Percentiles rank a stretch among this genome's conserved stretches.
Evolutionary conservation across 1,140 invertebrate genomes (phyloP).

Genomic region (Orchesella cincta): DNA sequence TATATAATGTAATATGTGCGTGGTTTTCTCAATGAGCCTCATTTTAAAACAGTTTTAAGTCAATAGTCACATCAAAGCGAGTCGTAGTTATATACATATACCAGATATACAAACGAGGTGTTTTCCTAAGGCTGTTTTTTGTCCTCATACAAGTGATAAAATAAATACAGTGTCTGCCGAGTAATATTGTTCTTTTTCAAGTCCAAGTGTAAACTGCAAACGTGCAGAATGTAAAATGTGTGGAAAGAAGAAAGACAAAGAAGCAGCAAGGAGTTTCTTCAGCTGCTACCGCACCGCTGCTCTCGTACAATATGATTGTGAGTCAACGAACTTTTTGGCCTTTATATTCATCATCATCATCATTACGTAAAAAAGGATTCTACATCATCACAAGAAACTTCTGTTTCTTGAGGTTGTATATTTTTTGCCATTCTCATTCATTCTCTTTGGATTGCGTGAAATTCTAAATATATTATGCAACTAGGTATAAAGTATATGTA

Average conservation of each 20-base stretch:
- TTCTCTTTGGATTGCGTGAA: too few relatives aligned
- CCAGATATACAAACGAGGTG: too few relatives aligned
- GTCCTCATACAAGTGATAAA: too few relatives aligned
- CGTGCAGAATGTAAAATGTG: not conserved
- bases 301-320: not conserved
- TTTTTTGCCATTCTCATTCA: not conserved
- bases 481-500: not conserved
- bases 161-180: too few relatives aligned
- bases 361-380: not conserved
- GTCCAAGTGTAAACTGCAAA: not conserved
- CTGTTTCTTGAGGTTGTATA: not conserved
- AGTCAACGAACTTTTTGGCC: constrained; percentile 29
- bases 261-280: not conserved
- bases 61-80: too few relatives aligned
- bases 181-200: too few relatives aligned
- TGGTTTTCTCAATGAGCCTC: not conserved
- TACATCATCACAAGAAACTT: not conserved
- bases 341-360: too few relatives aligned
- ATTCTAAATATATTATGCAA: not conserved
- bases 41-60: constrained; percentile 21
- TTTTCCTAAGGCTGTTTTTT: too few relatives aligned
- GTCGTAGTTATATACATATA: too few relatives aligned
- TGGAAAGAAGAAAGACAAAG: not conserved
- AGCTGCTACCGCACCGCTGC: not conserved
- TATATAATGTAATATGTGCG: not conserved